Conservation (phyloP, 2,888 invertebrate species). For the Noctua pronuba region DNA sequence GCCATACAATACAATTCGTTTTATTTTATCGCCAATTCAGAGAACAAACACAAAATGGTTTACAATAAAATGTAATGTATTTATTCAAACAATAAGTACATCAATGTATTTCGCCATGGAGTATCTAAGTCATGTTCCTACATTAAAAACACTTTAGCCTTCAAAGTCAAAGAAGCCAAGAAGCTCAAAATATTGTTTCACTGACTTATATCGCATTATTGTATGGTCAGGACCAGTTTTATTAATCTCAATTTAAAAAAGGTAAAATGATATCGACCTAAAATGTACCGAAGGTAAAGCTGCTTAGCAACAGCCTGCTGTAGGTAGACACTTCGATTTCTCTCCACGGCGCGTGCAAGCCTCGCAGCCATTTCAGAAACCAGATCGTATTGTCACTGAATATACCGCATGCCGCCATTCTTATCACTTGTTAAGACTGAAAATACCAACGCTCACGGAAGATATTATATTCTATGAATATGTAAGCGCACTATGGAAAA, state of each 20-base stretch:
- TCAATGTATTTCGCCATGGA: background rate
- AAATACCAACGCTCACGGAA: constrained; percentile 33
- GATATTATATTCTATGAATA: constrained; percentile 45
- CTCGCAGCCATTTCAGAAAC: constrained; percentile 44
- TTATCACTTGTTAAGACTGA: constrained; percentile 45
- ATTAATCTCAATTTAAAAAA: constrained; percentile 15
- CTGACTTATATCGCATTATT: background rate
- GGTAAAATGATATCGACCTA: background rate
- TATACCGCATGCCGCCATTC: constrained; percentile 31
- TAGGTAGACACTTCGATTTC: constrained; percentile 48
- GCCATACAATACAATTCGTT: constrained; percentile 12
- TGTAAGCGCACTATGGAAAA: constrained; percentile 35
- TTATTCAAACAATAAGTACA: background rate
- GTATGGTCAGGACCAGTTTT: constrained; percentile 1
- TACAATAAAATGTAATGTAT: background rate
- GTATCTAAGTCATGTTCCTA: background rate
- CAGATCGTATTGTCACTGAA: constrained; percentile 45
- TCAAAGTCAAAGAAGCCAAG: constrained; percentile 4
- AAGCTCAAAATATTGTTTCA: background rate
- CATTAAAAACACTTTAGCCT: constrained; percentile 6
- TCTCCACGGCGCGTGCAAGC: constrained; percentile 37
- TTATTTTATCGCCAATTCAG: constrained; percentile 25
- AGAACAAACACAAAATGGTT: background rate
- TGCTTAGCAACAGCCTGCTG: constrained; percentile 59
- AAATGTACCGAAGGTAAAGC: constrained; percentile 25